Conservation (phyloP, 2,113 vertebrate species). For the Poecilia latipinna region DNA sequence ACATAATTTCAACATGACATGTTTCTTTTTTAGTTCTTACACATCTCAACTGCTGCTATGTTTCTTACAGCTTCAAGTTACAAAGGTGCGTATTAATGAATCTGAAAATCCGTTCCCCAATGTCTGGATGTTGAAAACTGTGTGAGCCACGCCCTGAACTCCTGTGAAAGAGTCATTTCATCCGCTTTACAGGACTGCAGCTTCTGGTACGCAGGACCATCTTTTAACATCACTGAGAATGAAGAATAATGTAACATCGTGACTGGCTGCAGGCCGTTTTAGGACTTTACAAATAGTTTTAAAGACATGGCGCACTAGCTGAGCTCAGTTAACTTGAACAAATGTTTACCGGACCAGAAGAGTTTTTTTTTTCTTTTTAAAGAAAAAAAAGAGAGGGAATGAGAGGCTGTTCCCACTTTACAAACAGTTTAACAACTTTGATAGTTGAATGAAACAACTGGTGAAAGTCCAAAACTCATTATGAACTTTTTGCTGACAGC, state of each 20-base stretch:
- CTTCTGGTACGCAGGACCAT: not conserved
- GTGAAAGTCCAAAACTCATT: not conserved
- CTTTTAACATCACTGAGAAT: not conserved
- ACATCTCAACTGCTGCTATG: not conserved
- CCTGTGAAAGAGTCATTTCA: not conserved
- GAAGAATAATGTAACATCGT: not conserved
- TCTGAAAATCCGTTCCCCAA: not conserved
- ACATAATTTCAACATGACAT: not conserved
- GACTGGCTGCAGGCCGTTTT: not conserved
- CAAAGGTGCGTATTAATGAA: not conserved
- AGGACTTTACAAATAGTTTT: not conserved
- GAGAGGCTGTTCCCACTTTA: not conserved
- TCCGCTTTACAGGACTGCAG: not conserved
- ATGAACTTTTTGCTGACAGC: not conserved
- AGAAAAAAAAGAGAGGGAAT: not conserved
- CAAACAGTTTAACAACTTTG: not conserved
- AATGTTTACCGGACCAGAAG: too few relatives aligned
- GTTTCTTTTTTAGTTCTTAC: not conserved
- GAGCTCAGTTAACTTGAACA: not conserved
- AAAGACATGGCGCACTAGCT: not conserved
- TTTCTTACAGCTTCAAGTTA: constrained; percentile 2
- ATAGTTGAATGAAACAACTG: not conserved
- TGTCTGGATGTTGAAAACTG: not conserved
- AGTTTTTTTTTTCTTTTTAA: too few relatives aligned
- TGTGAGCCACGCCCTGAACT: not conserved